Conservation (phyloP, 2,797 vertebrate species). For the Pipistrellus kuhlii region DNA sequence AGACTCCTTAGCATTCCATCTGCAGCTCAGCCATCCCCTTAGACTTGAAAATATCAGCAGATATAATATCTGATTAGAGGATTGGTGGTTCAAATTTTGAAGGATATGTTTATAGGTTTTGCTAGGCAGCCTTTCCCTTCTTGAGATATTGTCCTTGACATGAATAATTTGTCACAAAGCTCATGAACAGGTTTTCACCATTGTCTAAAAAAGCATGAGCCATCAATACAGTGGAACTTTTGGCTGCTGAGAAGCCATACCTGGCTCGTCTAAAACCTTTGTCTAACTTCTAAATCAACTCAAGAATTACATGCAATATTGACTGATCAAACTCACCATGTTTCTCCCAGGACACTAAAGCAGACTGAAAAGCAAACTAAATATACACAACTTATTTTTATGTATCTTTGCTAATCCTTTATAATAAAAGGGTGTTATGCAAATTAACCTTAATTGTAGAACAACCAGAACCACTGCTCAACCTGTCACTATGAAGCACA, state of each 20-base stretch:
- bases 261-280: conserved; percentile 12
- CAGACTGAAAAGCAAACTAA: conserved; percentile 8
- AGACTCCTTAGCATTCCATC: background rate
- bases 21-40: background rate
- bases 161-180: background rate
- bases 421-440: too few relatives aligned
- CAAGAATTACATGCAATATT: background rate
- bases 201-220: background rate
- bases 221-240: background rate
- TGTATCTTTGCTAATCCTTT: background rate
- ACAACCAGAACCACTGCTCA: too few relatives aligned
- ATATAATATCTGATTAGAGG: conserved; percentile 3
- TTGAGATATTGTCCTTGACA: background rate
- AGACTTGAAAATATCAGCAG: conserved; percentile 31
- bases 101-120: background rate
- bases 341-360: conserved; percentile 29
- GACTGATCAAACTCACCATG: background rate
- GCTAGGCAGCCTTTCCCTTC: background rate
- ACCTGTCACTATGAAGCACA: too few relatives aligned
- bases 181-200: background rate
- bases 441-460: too few relatives aligned
- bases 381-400: background rate
- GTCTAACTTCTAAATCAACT: background rate
- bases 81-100: background rate
- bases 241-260: background rate